These are phyloP conservation scores for Plebejus argus DNA, from an alignment of 2,888 invertebrate genomes.

Conservation along the genomic window DNA sequence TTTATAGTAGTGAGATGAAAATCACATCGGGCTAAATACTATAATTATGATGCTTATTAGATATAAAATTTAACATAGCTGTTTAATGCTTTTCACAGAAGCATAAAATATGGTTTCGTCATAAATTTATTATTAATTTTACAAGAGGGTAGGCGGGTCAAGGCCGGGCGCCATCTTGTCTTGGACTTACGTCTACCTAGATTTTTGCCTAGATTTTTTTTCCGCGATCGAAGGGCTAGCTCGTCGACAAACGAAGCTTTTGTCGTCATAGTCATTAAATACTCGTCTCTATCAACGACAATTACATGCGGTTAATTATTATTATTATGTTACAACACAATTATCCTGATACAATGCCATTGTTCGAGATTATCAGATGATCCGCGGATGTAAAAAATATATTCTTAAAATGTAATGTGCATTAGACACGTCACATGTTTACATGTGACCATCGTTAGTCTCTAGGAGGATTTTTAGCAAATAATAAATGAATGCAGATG, in stretches of 20 bases:
- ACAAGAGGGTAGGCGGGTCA: too few relatives aligned
- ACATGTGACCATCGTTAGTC: not conserved
- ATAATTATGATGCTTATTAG: too few relatives aligned
- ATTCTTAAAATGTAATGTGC: not conserved
- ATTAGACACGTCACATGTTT: not conserved
- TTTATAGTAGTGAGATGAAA: too few relatives aligned
- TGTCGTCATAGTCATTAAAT: constrained; percentile 19
- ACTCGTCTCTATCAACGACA: constrained; percentile 8
- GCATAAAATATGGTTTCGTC: too few relatives aligned
- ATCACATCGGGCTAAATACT: too few relatives aligned
- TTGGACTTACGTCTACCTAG: too few relatives aligned
- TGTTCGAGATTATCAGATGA: constrained; percentile 19
- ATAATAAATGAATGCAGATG: not conserved
- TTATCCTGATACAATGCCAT: constrained; percentile 17
- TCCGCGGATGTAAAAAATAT: not conserved
- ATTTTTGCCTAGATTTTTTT: too few relatives aligned
- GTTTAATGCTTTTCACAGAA: too few relatives aligned
- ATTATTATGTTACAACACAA: constrained; percentile 21
- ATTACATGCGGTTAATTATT: constrained; percentile 20
- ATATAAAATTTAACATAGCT: too few relatives aligned
- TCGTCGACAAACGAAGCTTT: not conserved
- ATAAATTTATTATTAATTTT: too few relatives aligned
- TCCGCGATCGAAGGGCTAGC: too few relatives aligned
- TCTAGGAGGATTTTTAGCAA: not conserved
- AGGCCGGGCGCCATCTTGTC: too few relatives aligned